phyloP scores from a whole-genome alignment of 2,113 vertebrate species.

The Corvus cornix region DNA sequence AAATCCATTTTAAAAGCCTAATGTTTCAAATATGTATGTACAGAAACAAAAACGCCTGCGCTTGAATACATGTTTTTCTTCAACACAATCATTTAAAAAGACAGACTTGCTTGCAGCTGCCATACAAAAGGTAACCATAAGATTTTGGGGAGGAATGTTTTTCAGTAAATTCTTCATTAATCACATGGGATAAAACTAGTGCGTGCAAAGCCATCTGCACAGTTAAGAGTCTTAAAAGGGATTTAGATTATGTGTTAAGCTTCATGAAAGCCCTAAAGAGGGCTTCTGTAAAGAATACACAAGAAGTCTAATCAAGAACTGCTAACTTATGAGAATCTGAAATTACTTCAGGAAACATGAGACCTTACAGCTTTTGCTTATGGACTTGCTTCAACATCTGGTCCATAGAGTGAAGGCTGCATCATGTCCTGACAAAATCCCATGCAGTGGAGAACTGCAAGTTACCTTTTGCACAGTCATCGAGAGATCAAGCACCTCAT shows the following conservation, averaged over 20 bases:
- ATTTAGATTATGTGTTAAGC: slow-evolving; percentile 35
- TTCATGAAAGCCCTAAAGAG: background rate
- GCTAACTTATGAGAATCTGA: background rate
- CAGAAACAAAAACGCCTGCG: background rate
- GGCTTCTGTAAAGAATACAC: background rate
- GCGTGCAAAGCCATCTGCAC: slow-evolving; percentile 32
- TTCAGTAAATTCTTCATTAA: background rate
- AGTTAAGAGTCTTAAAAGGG: slow-evolving; percentile 33
- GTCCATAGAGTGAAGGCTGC: background rate
- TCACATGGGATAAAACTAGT: background rate
- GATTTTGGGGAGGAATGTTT: background rate
- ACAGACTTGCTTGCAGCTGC: background rate
- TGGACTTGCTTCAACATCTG: background rate
- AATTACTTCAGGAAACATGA: background rate
- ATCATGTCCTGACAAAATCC: background rate
- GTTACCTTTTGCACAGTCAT: background rate
- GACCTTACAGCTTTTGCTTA: background rate
- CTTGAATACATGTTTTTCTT: background rate
- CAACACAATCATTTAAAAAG: background rate
- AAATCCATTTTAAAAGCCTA: background rate
- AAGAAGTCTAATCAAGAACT: background rate
- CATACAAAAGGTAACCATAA: background rate
- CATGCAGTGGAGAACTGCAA: background rate
- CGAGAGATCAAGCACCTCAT: background rate
- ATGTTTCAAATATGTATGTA: background rate